These are phyloP conservation scores for Ellobius talpinus DNA, from an alignment of 2,113 vertebrate species.

Conservation along the genomic window DNA sequence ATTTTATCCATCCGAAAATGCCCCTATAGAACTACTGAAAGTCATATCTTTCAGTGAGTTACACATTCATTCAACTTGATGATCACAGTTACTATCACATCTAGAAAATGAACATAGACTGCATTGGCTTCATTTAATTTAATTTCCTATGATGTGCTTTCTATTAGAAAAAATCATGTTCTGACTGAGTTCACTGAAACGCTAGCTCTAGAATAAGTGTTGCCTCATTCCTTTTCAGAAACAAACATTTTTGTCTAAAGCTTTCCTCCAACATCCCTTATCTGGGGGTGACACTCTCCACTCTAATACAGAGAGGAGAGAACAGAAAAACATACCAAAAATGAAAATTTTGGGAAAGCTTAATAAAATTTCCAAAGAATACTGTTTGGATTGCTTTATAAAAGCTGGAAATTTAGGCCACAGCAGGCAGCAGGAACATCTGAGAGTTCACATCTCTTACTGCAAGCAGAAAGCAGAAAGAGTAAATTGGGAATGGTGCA, in stretches of 20 bases:
- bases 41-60: no score
- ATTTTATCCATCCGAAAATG: no score
- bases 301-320: not conserved
- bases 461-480: not conserved
- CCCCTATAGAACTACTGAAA: no score
- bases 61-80: not conserved
- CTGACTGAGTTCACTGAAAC: not conserved
- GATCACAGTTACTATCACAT: not conserved
- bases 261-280: not conserved
- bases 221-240: not conserved
- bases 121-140: not conserved
- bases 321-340: not conserved
- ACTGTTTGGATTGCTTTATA: not conserved
- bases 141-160: not conserved
- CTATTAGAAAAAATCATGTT: not conserved
- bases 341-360: not conserved
- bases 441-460: not conserved
- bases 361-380: not conserved
- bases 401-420: not conserved
- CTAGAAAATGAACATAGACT: not conserved
- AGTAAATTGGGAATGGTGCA: not conserved
- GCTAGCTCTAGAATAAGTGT: not conserved
- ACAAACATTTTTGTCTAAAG: not conserved
- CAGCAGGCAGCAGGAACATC: not conserved
- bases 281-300: not conserved